Evolutionary conservation across 2,797 vertebrate genomes (phyloP), one percentile per base, ranked within the genome.

Genomic region (Enteromius radiatus): DNA sequence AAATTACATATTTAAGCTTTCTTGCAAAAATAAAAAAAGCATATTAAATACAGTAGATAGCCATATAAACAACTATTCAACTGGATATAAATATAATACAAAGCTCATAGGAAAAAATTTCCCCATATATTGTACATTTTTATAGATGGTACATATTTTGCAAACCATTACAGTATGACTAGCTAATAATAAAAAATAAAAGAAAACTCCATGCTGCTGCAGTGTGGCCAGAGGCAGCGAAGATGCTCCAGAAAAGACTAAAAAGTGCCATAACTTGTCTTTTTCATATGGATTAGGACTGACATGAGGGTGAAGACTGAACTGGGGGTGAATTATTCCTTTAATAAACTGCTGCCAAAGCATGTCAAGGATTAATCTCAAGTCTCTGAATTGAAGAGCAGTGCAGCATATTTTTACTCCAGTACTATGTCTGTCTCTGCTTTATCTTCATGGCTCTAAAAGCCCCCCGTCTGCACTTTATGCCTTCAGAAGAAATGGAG

Each of bases 401-500:
- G 73, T 49, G n/a, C 81, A 71, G 84, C 56, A 71, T 77, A 67
- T 82, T 71, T 47, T 61, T 49, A 56, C 67, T 65, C 63, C n/a
- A 64, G 47, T 23, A 4, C 67, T 73, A 6, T 71, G 78, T 54
- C 69, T 73, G 76, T 82, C 64, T 84, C 61, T 21, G 41, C 70
- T 84, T 75, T 70, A 79, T 86, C 41, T 73, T 70, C 59, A 28
- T 28, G 76, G 38, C 68, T 28, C 54, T 54, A 49, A 81, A 81
- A 81, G 78, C 70, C 59, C 69, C 38, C 75, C 17, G 63, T 79
- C 78, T 84, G 43, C 63, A 69, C 76, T 84, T 80, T 67, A 69
- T 80, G 76, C 76, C 79, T 84, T 75, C 26, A 64, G 73, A 82
- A 84, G 86, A 87, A 81, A 76, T 83, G 70, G 80, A 70, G 70